Evolutionary conservation across 2,888 invertebrate species (phyloP), one percentile per base, ranked within the genome.

Genomic region (Galeopsomyia nigrocyanea): DNA sequence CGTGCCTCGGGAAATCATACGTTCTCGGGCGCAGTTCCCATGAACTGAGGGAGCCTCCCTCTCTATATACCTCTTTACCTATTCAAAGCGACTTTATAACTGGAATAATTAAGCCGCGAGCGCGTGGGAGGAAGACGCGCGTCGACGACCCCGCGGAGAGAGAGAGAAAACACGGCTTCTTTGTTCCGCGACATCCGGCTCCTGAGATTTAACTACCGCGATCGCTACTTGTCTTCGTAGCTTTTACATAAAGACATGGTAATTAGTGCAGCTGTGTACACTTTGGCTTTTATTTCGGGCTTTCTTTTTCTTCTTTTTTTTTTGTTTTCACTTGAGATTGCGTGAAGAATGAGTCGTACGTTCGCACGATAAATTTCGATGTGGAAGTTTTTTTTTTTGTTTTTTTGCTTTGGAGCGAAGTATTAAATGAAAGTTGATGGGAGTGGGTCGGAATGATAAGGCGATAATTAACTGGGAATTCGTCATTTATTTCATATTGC

Each of bases 401-500:
- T n/a, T n/a, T n/a, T n/a, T 39, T 39, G 7, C 5, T 39, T 39
- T 39, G 5, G 39, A 39, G 13, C 10, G 7, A 39, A 39, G 13
- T 39, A 7, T 31, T 7, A 5, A 10, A 13, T 39, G 39, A 39
- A 13, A 39, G 7, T 19, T 16, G 26, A 16, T 5, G 14, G 21
- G 17, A 3, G 22, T 51, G 39, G 3, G 1, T 39, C 46, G 5
- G 3, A 73, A 62, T 61, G 31, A 69, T 22, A 64, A 56, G 19
- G 50, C 21, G 17, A 10, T 9, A 19, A 10, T 55, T 70, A 73
- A 73, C 67, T 70, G 75, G 72, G 72, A 70, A 70, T 85, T 84
- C 80, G 79, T 82, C 78, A 78, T 84, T 85, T 84, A 85, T 84
- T 82, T 84, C 79, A 83, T 85, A 86, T 85, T 84, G 86, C 84